phyloP scores from a whole-genome alignment of 1,140 invertebrate genomes.

The Camponotus pennsylvanicus region DNA sequence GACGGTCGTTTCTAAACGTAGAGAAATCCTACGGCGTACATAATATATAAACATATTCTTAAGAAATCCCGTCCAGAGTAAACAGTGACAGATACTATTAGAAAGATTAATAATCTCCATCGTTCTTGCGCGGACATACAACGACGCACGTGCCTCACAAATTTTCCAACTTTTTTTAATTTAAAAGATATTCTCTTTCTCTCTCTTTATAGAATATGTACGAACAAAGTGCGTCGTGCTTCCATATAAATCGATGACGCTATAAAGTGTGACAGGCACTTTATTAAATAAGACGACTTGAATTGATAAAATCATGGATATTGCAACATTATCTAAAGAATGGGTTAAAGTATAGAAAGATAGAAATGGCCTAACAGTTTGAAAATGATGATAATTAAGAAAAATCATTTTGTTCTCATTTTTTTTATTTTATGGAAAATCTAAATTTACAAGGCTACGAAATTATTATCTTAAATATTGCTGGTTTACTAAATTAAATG shows the following conservation, averaged over 20 bases:
- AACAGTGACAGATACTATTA: conserved; percentile 55
- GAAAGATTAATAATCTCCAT: conserved; percentile 45
- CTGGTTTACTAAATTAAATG: too few relatives aligned
- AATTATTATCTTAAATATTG: too few relatives aligned
- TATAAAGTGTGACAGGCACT: neutral
- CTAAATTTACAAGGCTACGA: too few relatives aligned
- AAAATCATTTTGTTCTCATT: too few relatives aligned
- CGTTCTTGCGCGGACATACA: neutral
- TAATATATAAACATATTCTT: conserved; percentile 53
- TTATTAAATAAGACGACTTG: conserved; percentile 32
- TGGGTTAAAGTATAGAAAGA: conserved; percentile 3
- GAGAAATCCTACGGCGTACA: conserved; percentile 43
- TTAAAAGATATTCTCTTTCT: neutral
- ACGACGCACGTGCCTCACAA: conserved; percentile 1
- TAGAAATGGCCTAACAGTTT: neutral
- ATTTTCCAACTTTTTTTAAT: conserved; percentile 36
- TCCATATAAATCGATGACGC: conserved; percentile 21
- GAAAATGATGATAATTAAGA: neutral
- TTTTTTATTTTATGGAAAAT: too few relatives aligned
- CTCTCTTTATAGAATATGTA: too few relatives aligned
- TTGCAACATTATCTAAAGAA: conserved; percentile 24
- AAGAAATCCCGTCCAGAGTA: conserved; percentile 32
- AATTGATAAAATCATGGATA: conserved; percentile 16
- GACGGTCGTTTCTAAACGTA: conserved; percentile 50
- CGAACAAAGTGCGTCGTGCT: neutral